Base-by-base conservation (phyloP, 1,140 invertebrate genomes). In the Wasmannia auropunctata region DNA sequence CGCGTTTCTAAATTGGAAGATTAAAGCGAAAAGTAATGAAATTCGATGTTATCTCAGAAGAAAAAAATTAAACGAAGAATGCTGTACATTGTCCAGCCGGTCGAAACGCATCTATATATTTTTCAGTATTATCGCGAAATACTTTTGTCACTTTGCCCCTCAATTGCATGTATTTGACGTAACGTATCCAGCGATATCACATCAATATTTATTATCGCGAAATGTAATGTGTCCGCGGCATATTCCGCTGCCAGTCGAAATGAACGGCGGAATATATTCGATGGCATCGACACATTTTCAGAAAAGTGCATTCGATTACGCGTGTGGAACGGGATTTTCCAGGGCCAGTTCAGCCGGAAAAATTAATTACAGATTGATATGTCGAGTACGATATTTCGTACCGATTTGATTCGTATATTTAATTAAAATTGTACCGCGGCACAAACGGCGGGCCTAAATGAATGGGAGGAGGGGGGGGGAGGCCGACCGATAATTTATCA, bases 401-500 rank as follows among this genome's bases (percentile, higher is more conserved):
- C 56, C 70, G 70, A 77, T 86, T n/a, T 80, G 70, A 89, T 80
- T 80, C 60, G 34, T 43, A n/a, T 74, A 65, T 65, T 65, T 65
- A 88, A 89, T 89, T 83, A 86, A 88, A 89, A 88, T 80, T 85
- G 69, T 58, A 74, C 3, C 22, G 22, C 10, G 51, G n/a, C n/a
- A 28, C n/a, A 19, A 25, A 25, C 28, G 63, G 2, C 4, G 14
- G 49, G 7, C 8, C 25, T 40, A 34, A 60, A 58, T 43, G 51
- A 67, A 43, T 51, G 76, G 31, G 69, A 28, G 16, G n/a, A 14
- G 28, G n/a, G n/a, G n/a, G n/a, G n/a, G n/a, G n/a, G n/a, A n/a
- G n/a, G n/a, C 28, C 40, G 25, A 51, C 63, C 62, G 37, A 88
- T 89, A 89, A 89, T 88, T 88, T 75, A 89, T 86, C 56, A 25